These are phyloP conservation scores for Tolmerus cingulatus DNA, from an alignment of 2,888 invertebrate species.

Conservation along the genomic window DNA sequence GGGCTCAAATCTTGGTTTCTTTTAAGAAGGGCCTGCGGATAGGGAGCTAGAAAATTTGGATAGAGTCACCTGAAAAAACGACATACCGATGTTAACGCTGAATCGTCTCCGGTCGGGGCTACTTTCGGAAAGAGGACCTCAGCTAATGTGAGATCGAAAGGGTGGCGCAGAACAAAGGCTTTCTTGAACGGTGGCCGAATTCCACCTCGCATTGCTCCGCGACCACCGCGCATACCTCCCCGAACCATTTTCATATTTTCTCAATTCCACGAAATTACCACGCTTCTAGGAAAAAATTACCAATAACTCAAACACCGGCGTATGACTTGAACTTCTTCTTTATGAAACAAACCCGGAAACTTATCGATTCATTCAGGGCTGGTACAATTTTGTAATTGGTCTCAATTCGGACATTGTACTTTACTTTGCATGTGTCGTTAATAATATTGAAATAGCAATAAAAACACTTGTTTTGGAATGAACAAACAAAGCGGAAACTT, in stretches of 20 bases:
- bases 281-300: neutral
- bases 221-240: constrained; percentile 72
- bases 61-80: neutral
- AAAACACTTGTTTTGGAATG: too few relatives aligned
- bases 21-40: constrained; percentile 82
- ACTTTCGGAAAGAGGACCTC: constrained; percentile 90
- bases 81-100: constrained; percentile 78
- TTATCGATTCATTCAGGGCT: neutral
- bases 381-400: neutral
- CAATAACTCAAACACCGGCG: neutral
- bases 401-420: too few relatives aligned
- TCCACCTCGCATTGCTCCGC: constrained; percentile 72
- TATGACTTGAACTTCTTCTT: neutral
- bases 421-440: too few relatives aligned
- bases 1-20: constrained; percentile 93
- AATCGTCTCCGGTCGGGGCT: constrained; percentile 82
- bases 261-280: neutral
- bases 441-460: too few relatives aligned
- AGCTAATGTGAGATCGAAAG: constrained; percentile 86
- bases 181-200: constrained; percentile 73
- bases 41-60: neutral
- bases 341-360: neutral
- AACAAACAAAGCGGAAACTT: too few relatives aligned
- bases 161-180: constrained; percentile 76
- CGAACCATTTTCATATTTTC: constrained; percentile 70